Evolutionary conservation across 2,113 vertebrate species (phyloP), one percentile per base, ranked within the genome.

Genomic region (Oryzias curvinotus): DNA sequence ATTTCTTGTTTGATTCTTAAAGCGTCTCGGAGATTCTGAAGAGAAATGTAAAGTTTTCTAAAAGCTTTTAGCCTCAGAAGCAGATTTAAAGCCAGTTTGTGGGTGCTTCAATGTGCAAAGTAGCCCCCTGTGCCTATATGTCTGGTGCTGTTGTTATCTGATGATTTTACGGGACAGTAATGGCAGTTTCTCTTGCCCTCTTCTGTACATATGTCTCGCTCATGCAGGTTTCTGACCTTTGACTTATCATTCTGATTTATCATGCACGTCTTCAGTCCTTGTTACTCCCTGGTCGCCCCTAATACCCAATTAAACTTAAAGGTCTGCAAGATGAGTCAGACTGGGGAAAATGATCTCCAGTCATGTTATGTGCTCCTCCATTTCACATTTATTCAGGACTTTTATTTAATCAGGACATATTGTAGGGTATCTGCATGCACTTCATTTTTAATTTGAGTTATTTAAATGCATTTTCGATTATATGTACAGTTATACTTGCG

Each of bases 221-320:
- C 62, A 41, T 86, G 80, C 84, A 84, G 71, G 65, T 59, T 68
- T 66, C 50, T 74, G 78, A 88, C 87, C 84, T 88, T 66, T 88
- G 87, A 89, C 84, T 62, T 47, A 65, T 68, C 19, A 5, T 7
- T 51, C 69, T 82, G 68, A 89, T 86, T 86, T 83, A 88, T 83
- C 58, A 52, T 46, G 53, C 57, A 60, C 79, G 77, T 79, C 80
- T 78, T 75, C 53, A 67, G 74, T 81, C 82, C 80, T 83, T 80
- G 84, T 75, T 45, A 73, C 70, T 81, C 83, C 79, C 64, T 48
- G 51, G 68, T 60, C 62, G 63, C 77, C 57, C 59, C 68, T 79
- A 83, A 77, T 73, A 85, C 65, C 83, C 83, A 87, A 87, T 90
- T 90, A 88, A 83, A 88, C 60, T 56, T 78, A 87, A 88, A 90